phyloP scores from a whole-genome alignment of 2,113 vertebrate genomes.

The Poecile atricapillus region DNA sequence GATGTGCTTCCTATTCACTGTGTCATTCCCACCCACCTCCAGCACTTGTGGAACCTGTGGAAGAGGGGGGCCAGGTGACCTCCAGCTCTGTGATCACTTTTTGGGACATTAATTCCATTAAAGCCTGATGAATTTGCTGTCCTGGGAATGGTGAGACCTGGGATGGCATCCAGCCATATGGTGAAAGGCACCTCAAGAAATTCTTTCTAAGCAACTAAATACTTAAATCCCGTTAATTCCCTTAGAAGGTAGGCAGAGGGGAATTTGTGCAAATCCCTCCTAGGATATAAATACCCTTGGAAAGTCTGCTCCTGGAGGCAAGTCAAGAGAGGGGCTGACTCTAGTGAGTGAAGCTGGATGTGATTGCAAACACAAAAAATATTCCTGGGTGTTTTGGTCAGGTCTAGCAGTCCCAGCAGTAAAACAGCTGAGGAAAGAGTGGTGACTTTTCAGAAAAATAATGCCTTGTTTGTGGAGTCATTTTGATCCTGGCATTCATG shows the following conservation, averaged over 20 bases:
- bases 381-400: not conserved
- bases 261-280: conserved; percentile 13
- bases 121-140: not conserved
- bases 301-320: not conserved
- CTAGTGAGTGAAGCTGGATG: not conserved
- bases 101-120: not conserved
- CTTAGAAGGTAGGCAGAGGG: conserved; percentile 4
- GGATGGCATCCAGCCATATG: not conserved
- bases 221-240: conserved; percentile 27
- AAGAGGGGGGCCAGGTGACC: not conserved
- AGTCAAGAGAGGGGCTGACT: not conserved
- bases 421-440: not conserved
- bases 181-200: conserved; percentile 14
- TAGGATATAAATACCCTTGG: conserved; percentile 11
- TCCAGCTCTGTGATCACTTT: not conserved
- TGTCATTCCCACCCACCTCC: not conserved
- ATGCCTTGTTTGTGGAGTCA: not conserved
- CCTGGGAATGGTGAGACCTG: not conserved
- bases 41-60: not conserved
- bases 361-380: not conserved
- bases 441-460: not conserved
- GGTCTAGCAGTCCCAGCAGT: not conserved
- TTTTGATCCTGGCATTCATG: not conserved
- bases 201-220: conserved; percentile 24
- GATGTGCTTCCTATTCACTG: not conserved